Evolutionary conservation across 92 coral and sea anemone species (phyloP).

Genomic region (Epizoanthus stellaris): DNA sequence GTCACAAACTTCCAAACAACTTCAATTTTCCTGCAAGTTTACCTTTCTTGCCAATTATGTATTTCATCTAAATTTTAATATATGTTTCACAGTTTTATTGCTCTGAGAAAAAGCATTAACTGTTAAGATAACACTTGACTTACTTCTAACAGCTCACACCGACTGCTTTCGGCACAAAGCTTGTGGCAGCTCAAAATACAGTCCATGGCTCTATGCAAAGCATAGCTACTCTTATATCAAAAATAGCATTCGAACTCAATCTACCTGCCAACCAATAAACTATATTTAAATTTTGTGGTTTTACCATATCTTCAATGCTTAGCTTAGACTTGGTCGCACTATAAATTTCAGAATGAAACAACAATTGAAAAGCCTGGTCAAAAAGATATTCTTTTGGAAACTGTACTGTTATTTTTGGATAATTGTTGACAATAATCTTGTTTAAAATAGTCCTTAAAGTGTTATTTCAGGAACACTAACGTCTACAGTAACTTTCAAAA

Average conservation of each 20-base stretch:
- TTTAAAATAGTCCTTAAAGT: constrained; percentile 11
- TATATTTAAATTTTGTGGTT: constrained; percentile 36
- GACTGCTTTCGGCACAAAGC: background rate
- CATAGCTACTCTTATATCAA: constrained; percentile 41
- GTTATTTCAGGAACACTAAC: background rate
- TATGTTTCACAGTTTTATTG: background rate
- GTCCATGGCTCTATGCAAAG: background rate
- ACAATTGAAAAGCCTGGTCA: background rate
- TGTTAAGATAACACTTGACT: background rate
- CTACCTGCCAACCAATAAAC: constrained; percentile 15
- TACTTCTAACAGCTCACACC: background rate
- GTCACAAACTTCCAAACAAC: no score
- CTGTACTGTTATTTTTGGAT: background rate
- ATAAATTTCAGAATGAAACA: constrained; percentile 28
- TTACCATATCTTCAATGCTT: constrained; percentile 19
- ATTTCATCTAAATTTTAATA: background rate
- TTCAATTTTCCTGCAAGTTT: no score
- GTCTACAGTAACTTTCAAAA: constrained; percentile 5
- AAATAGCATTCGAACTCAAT: constrained; percentile 20
- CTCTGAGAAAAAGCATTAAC: background rate
- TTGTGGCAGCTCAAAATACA: background rate
- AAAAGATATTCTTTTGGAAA: background rate
- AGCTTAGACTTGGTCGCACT: constrained; percentile 22
- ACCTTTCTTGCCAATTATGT: background rate
- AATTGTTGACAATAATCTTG: background rate